phyloP scores from a whole-genome alignment of 2,888 invertebrate genomes.

The Drosophila mettleri region DNA sequence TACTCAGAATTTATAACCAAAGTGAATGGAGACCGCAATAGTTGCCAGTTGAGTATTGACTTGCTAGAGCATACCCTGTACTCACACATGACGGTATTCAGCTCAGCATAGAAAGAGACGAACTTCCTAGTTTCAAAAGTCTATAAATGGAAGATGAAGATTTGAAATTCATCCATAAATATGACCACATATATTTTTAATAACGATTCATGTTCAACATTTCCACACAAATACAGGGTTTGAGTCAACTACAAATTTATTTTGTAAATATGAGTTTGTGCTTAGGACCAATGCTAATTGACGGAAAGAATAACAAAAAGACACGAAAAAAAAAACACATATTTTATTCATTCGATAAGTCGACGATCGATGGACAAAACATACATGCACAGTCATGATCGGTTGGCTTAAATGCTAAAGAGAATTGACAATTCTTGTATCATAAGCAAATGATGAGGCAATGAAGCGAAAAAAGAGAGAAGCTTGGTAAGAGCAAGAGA shows the following conservation, averaged over 20 bases:
- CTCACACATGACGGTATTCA: too few species aligned
- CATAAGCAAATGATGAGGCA: not conserved
- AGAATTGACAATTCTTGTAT: constrained; percentile 18
- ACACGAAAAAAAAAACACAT: not conserved
- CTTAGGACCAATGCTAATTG: constrained; percentile 35
- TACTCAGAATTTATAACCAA: constrained; percentile 11
- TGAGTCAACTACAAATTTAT: constrained; percentile 25
- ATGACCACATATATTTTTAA: too few species aligned
- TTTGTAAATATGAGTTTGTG: constrained; percentile 9
- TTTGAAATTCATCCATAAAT: too few species aligned
- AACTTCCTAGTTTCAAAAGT: not conserved
- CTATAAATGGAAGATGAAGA: too few species aligned
- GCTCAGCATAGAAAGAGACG: too few species aligned
- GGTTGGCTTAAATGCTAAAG: constrained; percentile 1
- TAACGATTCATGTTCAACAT: too few species aligned
- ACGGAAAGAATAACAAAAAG: constrained; percentile 9
- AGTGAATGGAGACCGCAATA: not conserved
- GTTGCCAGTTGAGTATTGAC: not conserved
- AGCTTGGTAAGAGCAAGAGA: too few species aligned
- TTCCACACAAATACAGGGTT: constrained; percentile 9
- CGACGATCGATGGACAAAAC: not conserved
- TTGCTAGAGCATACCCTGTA: constrained; percentile 16
- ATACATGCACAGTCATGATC: constrained; percentile 19
- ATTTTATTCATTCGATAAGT: not conserved
- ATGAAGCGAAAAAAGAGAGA: not conserved